These are phyloP conservation scores for Leptosomus discolor DNA, from an alignment of 2,113 vertebrate species.

Conservation along the genomic window DNA sequence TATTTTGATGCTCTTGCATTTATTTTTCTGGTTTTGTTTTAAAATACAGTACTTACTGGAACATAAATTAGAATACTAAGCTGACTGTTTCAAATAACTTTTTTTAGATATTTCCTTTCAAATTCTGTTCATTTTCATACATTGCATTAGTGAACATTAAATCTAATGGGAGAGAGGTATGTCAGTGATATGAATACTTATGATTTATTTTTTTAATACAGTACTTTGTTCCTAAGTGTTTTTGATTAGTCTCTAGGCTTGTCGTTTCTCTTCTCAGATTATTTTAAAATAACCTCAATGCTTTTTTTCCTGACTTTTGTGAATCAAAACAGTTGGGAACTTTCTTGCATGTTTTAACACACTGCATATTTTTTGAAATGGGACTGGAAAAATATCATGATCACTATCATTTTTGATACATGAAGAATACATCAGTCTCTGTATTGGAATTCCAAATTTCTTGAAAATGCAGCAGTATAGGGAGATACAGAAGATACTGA, in stretches of 20 bases:
- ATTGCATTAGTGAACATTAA: not conserved
- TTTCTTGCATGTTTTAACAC: not conserved
- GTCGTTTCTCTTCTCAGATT: not conserved
- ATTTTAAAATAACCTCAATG: not conserved
- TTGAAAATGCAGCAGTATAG: not conserved
- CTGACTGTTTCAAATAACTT: not conserved
- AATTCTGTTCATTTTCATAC: slow-evolving; percentile 25
- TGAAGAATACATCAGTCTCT: not conserved
- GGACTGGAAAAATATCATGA: not conserved
- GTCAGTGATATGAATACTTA: no score
- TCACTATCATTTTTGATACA: not conserved
- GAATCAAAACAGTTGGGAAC: not conserved
- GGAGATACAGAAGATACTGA: not conserved
- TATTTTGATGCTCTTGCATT: not conserved
- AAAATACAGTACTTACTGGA: not conserved
- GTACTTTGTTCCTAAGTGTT: no score
- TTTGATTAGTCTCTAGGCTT: not conserved
- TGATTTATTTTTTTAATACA: no score
- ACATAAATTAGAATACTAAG: slow-evolving; percentile 34
- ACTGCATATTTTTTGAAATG: not conserved
- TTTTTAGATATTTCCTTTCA: slow-evolving; percentile 17
- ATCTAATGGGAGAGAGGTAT: not conserved
- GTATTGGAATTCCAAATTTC: not conserved
- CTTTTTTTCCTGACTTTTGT: not conserved
- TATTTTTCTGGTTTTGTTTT: not conserved